Evolutionary conservation across 2,113 vertebrate species (phyloP).

Genomic region (Colinus virginianus): DNA sequence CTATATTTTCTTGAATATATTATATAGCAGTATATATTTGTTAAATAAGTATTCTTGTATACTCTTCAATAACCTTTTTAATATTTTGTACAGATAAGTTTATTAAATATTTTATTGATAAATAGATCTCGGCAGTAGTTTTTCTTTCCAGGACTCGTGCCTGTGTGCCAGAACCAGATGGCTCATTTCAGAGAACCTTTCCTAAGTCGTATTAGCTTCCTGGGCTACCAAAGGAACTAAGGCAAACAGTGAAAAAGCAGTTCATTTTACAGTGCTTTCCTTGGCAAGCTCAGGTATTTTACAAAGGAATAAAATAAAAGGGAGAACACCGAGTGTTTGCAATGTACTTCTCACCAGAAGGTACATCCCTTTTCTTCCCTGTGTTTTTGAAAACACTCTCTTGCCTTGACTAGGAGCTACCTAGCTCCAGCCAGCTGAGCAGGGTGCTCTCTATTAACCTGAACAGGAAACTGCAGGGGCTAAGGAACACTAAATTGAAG

Average conservation of each 20-base stretch:
- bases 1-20: slow-evolving; percentile 86
- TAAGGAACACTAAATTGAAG: not conserved
- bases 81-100: slow-evolving; percentile 86
- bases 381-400: not conserved
- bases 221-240: not conserved
- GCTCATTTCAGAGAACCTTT: not conserved
- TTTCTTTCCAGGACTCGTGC: slow-evolving; percentile 2
- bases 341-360: not conserved
- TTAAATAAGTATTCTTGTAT: slow-evolving; percentile 83
- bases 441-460: not conserved
- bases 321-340: not conserved
- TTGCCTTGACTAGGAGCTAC: not conserved
- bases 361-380: not conserved
- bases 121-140: not conserved
- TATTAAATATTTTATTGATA: slow-evolving; percentile 89
- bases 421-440: not conserved
- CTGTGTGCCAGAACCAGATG: not conserved
- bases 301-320: not conserved
- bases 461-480: not conserved
- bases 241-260: not conserved
- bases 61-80: slow-evolving; percentile 78
- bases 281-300: not conserved
- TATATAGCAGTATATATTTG: slow-evolving; percentile 86
- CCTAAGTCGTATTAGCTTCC: not conserved
- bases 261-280: not conserved